Percentiles rank a stretch among this genome's conserved stretches.
phyloP scores from a whole-genome alignment of 2,888 invertebrate genomes.

The Orthonevra nobilis region DNA sequence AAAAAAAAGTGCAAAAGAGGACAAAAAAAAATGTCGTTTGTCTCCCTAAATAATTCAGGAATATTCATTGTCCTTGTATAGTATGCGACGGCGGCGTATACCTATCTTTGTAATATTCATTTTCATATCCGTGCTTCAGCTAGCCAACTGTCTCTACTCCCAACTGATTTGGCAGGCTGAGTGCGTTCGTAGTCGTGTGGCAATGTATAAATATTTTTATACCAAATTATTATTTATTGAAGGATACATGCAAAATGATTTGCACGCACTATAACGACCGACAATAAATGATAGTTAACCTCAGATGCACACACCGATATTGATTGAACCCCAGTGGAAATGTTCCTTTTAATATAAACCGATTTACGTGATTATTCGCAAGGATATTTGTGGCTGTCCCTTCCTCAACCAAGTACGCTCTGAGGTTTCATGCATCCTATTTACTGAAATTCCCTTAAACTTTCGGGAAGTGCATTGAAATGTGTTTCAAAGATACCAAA shows the following conservation, averaged over 20 bases:
- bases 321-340: not conserved
- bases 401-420: too few relatives aligned
- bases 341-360: too few relatives aligned
- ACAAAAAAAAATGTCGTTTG: slow-evolving; percentile 11
- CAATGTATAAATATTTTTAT: slow-evolving; percentile 27
- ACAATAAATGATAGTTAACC: not conserved
- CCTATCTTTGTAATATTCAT: slow-evolving; percentile 51
- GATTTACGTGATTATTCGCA: not conserved
- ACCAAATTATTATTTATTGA: slow-evolving; percentile 51
- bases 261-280: slow-evolving; percentile 5
- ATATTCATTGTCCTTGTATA: slow-evolving; percentile 14
- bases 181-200: slow-evolving; percentile 23
- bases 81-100: not conserved
- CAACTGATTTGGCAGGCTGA: not conserved
- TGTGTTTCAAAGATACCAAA: not conserved
- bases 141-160: slow-evolving; percentile 25
- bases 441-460: too few relatives aligned
- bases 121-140: slow-evolving; percentile 32
- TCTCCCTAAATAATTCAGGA: slow-evolving; percentile 54
- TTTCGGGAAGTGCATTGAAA: slow-evolving; percentile 15
- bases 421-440: not conserved
- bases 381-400: too few relatives aligned
- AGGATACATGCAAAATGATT: not conserved
- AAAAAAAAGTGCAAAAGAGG: too few relatives aligned
- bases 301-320: not conserved